phyloP scores from a whole-genome alignment of 2,113 vertebrate genomes.

The Tragelaphus strepsiceros region DNA sequence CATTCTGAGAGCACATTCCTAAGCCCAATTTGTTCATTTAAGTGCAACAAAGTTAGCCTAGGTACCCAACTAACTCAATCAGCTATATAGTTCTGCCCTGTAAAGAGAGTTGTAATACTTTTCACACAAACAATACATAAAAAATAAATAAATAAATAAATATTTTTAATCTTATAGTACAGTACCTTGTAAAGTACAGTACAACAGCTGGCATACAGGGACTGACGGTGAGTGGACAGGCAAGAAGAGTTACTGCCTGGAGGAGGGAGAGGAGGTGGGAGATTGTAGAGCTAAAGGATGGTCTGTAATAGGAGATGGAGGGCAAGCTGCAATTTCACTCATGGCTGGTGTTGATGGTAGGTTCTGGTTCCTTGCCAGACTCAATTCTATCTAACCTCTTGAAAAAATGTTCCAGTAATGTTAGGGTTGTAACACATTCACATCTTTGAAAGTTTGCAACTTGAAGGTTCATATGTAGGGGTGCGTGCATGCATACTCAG shows the following conservation, averaged over 20 bases:
- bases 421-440: neutral
- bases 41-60: neutral
- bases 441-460: neutral
- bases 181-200: neutral
- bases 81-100: neutral
- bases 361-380: neutral
- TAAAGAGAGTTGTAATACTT: neutral
- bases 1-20: neutral
- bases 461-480: neutral
- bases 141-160: neutral
- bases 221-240: fast-evolving
- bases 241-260: neutral
- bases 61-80: neutral
- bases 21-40: neutral
- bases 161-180: neutral
- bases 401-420: neutral
- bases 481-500: neutral
- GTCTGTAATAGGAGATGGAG: neutral
- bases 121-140: neutral
- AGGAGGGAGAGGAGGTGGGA: neutral
- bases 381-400: neutral
- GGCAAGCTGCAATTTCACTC: neutral
- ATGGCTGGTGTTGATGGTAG: neutral
- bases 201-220: neutral
- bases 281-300: neutral